phyloP scores from a whole-genome alignment of 2,113 vertebrate genomes.

The Oreotragus oreotragus region DNA sequence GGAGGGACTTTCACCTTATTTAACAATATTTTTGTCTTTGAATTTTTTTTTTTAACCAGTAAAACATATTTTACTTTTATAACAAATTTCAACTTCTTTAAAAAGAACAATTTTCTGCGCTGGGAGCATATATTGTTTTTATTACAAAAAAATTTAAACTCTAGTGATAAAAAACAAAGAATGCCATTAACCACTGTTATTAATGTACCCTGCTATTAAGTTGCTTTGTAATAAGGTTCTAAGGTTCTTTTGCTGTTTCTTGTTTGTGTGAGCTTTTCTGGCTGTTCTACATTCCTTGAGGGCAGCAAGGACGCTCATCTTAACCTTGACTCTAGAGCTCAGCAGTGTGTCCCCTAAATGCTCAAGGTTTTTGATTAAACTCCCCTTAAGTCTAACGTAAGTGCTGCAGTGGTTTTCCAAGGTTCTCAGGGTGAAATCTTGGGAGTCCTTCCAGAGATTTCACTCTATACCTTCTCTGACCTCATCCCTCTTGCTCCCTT shows the following conservation, averaged over 20 bases:
- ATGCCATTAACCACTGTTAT: neutral
- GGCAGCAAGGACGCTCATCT: neutral
- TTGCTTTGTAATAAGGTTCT: neutral
- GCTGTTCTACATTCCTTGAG: neutral
- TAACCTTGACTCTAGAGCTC: neutral
- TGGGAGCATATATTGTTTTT: neutral
- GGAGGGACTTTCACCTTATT: neutral
- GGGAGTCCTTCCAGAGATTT: neutral
- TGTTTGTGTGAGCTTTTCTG: neutral
- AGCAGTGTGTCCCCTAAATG: fast-evolving
- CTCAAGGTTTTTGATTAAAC: neutral
- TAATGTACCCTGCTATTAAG: neutral
- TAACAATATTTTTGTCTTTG: neutral
- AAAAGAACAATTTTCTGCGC: neutral
- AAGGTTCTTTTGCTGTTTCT: neutral
- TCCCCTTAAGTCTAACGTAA: neutral
- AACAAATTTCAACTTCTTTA: neutral
- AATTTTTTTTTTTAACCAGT: neutral
- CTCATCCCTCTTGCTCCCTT: neutral
- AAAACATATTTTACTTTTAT: neutral
- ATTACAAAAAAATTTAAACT: neutral
- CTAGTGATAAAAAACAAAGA: neutral
- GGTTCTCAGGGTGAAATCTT: neutral
- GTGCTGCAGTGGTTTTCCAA: neutral
- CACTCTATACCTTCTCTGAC: neutral